Base-by-base conservation (phyloP, 2,888 invertebrate species). In the Polia nebulosa region DNA sequence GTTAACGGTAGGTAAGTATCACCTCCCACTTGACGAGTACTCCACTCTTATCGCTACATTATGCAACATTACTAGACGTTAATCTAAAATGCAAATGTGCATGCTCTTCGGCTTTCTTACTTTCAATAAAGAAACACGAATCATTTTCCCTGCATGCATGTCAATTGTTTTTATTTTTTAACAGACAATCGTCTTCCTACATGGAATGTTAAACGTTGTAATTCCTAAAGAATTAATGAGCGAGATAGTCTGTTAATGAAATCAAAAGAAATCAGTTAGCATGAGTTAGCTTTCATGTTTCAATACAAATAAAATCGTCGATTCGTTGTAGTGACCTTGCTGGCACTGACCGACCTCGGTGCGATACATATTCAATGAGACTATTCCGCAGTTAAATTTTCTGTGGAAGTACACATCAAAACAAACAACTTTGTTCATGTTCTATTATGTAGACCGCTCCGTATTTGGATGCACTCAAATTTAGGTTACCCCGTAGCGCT, bases 291-390 rank as follows among this genome's bases (percentile, higher is more conserved):
- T 72, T 69, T 60, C 66, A 65, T 71, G 68, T 67, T 75, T 63
- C 57, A n/a, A 70, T 60, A 79, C 65, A 76, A 78, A 78, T 72
- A 76, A 78, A 67, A 63, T 70, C 29, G 76, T 78, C 71, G 80
- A 84, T 85, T 82, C 72, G 78, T 75, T 74, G 74, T 72, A 62
- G 70, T 90, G 88, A 92, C 93, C 92, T 92, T 93, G 90, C 88
- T 90, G 90, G 83, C 90, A 91, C 85, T 91, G 91, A 90, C 91
- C 92, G 93, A 91, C 93, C 93, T 92, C 88, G 89, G 65, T 57
- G 70, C 83, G 87, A 89, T 93, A 87, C 91, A 93, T 92, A 93
- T 92, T 92, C 92, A 92, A 91, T 90, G 88, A 92, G 88, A 81
- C 76, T 73, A 72, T 73, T 60, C 70, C 64, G 67, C 59, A 72